phyloP scores from a whole-genome alignment of 2,797 vertebrate genomes.

The Benthosema pterotum region DNA sequence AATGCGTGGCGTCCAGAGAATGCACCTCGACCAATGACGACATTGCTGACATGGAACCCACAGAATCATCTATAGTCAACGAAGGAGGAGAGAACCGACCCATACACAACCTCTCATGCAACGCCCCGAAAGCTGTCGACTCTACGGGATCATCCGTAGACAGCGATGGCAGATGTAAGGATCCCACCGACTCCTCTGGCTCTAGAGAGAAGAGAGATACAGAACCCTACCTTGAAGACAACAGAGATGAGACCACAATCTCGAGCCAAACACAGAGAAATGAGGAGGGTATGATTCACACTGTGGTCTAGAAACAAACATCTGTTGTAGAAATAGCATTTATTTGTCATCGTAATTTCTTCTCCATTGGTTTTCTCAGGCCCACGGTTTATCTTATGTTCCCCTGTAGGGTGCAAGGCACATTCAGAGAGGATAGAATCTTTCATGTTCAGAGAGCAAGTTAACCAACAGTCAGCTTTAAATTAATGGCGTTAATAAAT shows the following conservation, averaged over 20 bases:
- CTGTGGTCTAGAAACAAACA: background rate
- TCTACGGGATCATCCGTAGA: background rate
- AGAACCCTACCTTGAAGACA: background rate
- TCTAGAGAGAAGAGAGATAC: conserved; percentile 18
- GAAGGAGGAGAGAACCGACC: background rate
- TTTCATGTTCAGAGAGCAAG: background rate
- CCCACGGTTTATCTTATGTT: background rate
- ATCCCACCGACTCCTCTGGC: background rate
- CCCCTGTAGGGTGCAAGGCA: background rate
- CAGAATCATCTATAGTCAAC: background rate
- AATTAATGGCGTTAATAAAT: too few relatives aligned
- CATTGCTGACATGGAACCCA: background rate
- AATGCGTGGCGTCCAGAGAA: background rate
- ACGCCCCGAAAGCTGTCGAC: background rate
- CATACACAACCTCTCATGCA: background rate
- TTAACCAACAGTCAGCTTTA: background rate
- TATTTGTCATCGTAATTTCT: background rate
- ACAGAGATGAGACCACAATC: background rate
- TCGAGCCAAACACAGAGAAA: conserved; percentile 2
- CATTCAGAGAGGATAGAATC: background rate
- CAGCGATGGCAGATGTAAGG: background rate
- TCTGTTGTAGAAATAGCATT: background rate
- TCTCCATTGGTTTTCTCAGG: background rate
- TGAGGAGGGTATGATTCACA: conserved; percentile 18
- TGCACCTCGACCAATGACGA: background rate